Evolutionary conservation across 2,113 vertebrate genomes (phyloP), one percentile per base, ranked within the genome.

Genomic region (Odocoileus hemionus): DNA sequence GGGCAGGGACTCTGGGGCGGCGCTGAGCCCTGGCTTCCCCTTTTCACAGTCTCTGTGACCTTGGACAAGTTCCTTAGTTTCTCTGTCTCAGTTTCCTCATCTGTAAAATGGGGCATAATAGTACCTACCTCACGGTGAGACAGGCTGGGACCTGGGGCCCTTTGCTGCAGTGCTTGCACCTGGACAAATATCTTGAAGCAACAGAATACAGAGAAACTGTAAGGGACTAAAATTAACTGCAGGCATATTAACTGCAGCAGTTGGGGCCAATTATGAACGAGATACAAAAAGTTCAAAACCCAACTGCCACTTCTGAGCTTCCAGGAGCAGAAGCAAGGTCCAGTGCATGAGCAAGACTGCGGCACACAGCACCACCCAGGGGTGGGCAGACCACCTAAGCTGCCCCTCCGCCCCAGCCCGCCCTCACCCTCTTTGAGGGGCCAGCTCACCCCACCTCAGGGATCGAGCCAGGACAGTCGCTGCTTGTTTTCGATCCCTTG

Each of bases 1-100:
- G 30, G n/a, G 16, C 54, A 14, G 47, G n/a, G 39, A 45, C 39
- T 85, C 61, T 64, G 55, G 43, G 80, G 30, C 13, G 45, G 9
- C 0, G 16, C 8, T 26, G 79, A 93, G 67, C 39, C 12, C 82
- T 30, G 30, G 33, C 19, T 70, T 84, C 47, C 39, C 87, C n/a
- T 55, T 94, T 76, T 57, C 12, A 25, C 17, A 23, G 78, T 85
- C n/a, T 94, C 30, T 82, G 80, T 90, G 91, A 86, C 19, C 64
- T 61, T 50, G n/a, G 54, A 39, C 45, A 70, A 70, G 50, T 87
- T 85, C 47, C 39, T 64, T 57, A 28, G 33, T 11, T 26, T 91
- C 79, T 54, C 79, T n/a, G 33, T 21, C n/a, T 84, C 70, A 45
- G 36, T 86, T 64, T 80, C n/a, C 11, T n/a, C 36, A 30, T 19